Base-by-base conservation (phyloP, 2,797 vertebrate genomes). In the Arctocebus calabarensis region DNA sequence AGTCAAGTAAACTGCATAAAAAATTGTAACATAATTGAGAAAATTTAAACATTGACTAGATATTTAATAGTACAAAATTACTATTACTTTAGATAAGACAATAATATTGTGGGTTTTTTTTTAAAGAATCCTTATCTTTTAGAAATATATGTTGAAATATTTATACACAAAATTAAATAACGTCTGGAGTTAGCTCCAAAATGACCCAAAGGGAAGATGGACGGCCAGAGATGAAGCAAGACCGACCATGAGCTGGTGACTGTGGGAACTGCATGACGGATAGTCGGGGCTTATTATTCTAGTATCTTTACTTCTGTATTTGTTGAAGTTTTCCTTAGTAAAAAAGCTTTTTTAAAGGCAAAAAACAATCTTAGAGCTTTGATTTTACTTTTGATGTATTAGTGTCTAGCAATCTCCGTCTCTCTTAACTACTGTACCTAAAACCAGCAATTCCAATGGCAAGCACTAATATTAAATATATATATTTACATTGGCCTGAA, bases 381-480 rank as follows among this genome's bases (percentile, higher is more conserved):
- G 13, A 84, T 66, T 81, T 84, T 73, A 93, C 20, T 48, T 43
- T 25, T 88, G 14, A 23, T 27, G 2, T 32, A 82, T 48, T 77
- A 77, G 45, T 61, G 57, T 16, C 27, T 48, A n/a, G 25, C 52
- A 84, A 70, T 48, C 57, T 27, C 37, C 34, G 32, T 29, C 37
- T 94, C 52, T 96, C 20, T 82, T n/a, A 88, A n/a, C 66, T 82
- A 81, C 4, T 68, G 27, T 32, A 77, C 34, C 59, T 83, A 70
- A 94, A 96, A 83, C 89, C 45, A 90, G 59, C 45, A 82, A 48
- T 84, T 84, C 16, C 68, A 57, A 68, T 32, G 9, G 64, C 84
- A 91, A 91, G 0, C 32, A 75, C 32, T 70, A 91, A 74, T 85
- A 48, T 45, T 45, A 75, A 43, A 70, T 86, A 71, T 71, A 75